phyloP scores from a whole-genome alignment of 2,888 invertebrate species.

The Papilio demoleus region DNA sequence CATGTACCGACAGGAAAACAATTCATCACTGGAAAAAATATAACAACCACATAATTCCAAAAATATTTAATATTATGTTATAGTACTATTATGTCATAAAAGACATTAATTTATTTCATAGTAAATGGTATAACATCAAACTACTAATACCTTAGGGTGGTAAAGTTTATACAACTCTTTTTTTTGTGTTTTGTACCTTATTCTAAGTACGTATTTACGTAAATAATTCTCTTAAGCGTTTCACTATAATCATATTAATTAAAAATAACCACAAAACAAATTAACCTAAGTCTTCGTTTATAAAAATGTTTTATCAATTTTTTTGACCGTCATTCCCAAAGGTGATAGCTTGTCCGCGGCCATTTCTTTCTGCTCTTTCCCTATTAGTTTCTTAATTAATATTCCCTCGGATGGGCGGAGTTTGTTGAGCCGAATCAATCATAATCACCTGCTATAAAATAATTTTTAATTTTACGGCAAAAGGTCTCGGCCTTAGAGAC shows the following conservation, averaged over 20 bases:
- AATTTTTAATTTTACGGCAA: constrained; percentile 60
- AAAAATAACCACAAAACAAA: constrained; percentile 26
- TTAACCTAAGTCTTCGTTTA: constrained; percentile 30
- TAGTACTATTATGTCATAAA: too few relatives aligned
- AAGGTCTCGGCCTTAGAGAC: constrained; percentile 46
- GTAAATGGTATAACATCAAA: too few relatives aligned
- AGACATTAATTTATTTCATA: too few relatives aligned
- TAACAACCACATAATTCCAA: too few relatives aligned
- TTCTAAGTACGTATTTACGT: too few relatives aligned
- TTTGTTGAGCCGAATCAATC: constrained; percentile 70
- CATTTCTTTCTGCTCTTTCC: constrained; percentile 63
- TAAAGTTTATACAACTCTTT: too few relatives aligned
- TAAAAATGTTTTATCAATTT: constrained; percentile 50
- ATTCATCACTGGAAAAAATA: too few relatives aligned
- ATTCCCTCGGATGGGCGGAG: constrained; percentile 61
- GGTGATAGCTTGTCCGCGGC: constrained; percentile 63
- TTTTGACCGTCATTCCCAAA: constrained; percentile 58
- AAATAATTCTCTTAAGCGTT: neutral
- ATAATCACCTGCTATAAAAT: constrained; percentile 72
- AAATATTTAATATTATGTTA: too few relatives aligned
- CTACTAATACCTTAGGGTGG: too few relatives aligned
- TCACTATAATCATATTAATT: neutral
- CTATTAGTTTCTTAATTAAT: constrained; percentile 82
- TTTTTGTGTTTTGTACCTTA: too few relatives aligned
- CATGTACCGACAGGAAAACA: constrained; percentile 37